phyloP scores from a whole-genome alignment of 2,113 vertebrate genomes.

The Sinocyclocheilus anshuiensis region DNA sequence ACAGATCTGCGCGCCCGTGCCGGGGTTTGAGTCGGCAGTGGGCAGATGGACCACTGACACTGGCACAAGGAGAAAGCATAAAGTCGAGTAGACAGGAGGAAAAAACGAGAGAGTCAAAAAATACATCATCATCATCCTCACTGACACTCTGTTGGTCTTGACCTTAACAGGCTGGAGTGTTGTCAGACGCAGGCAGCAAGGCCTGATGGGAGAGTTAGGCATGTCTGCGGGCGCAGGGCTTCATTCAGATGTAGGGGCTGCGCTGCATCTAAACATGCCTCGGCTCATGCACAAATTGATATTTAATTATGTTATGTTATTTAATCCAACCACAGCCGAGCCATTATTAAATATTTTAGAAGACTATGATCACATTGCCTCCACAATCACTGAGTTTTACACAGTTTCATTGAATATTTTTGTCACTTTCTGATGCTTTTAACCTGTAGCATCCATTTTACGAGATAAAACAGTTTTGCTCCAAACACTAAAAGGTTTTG shows the following conservation, averaged over 20 bases:
- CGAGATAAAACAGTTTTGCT: too few species aligned
- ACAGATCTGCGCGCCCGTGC: slow-evolving; percentile 55
- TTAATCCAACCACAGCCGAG: not conserved
- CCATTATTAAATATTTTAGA: slow-evolving; percentile 10
- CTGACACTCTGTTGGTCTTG: slow-evolving; percentile 77
- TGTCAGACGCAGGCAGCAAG: slow-evolving; percentile 63
- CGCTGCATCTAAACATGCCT: slow-evolving; percentile 31
- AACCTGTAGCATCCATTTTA: not conserved
- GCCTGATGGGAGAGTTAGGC: slow-evolving; percentile 40
- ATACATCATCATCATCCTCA: slow-evolving; percentile 72
- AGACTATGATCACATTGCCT: not conserved
- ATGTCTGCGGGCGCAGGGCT: slow-evolving; percentile 28
- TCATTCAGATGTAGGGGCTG: slow-evolving; percentile 12
- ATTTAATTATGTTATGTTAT: too few species aligned
- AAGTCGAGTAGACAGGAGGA: slow-evolving; percentile 67
- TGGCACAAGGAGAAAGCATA: slow-evolving; percentile 73
- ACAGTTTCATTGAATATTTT: not conserved
- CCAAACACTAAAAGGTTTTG: too few species aligned
- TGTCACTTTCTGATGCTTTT: not conserved
- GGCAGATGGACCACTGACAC: slow-evolving; percentile 69
- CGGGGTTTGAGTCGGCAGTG: slow-evolving; percentile 60
- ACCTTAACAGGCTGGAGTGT: slow-evolving; percentile 75
- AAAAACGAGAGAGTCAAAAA: slow-evolving; percentile 64
- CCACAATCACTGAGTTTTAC: not conserved
- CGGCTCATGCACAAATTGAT: not conserved